phyloP scores from a whole-genome alignment of 2,888 invertebrate species.

The Melanargia galathea region DNA sequence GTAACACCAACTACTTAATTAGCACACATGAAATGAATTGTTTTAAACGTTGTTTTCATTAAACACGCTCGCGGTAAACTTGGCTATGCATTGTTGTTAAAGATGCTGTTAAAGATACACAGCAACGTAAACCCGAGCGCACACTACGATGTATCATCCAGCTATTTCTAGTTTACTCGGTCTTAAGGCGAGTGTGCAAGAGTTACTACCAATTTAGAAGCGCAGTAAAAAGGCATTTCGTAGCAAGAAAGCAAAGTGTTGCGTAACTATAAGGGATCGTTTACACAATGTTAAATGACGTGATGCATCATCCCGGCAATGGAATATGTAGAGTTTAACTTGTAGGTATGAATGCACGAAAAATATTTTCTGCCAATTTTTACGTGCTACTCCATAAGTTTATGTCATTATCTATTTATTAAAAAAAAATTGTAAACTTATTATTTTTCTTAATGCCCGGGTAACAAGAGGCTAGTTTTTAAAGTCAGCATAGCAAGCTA shows the following conservation, averaged over 20 bases:
- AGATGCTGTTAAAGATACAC: background rate
- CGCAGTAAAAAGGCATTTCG: conserved; percentile 47
- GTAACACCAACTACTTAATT: background rate
- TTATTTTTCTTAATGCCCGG: no score
- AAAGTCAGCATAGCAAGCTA: no score
- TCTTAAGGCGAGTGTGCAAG: conserved; percentile 41
- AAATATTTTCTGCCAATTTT: no score
- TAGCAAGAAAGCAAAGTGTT: conserved; percentile 37
- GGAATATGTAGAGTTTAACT: no score
- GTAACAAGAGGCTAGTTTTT: no score
- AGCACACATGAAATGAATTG: background rate
- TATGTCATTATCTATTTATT: no score
- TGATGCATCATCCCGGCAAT: background rate
- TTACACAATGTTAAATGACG: background rate
- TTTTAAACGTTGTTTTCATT: background rate
- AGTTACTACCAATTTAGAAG: conserved; percentile 47
- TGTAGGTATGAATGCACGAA: no score
- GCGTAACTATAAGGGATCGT: conserved; percentile 18
- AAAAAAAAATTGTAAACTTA: no score
- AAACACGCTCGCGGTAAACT: background rate
- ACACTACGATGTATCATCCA: conserved; percentile 10
- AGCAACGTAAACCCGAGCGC: background rate
- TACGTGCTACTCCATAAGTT: no score
- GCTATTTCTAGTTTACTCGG: conserved; percentile 34
- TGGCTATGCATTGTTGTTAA: background rate